Evolutionary conservation across 2,888 invertebrate genomes (phyloP), one percentile per base, ranked within the genome.

Genomic region (Pheosia gnoma): DNA sequence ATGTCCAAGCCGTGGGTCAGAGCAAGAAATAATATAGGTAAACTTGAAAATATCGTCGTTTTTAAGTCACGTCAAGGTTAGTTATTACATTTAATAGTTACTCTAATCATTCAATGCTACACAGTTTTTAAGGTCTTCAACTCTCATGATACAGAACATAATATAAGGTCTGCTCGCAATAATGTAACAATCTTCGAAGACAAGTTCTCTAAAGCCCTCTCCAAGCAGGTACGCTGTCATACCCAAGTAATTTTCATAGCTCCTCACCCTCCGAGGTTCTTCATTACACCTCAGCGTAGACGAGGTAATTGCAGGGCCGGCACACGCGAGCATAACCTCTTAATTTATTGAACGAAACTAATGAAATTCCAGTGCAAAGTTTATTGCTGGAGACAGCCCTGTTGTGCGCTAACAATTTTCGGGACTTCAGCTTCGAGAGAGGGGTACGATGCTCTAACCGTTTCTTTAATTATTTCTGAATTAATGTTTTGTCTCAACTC

Each of bases 341-440:
- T 93, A 93, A 93, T 93, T 93, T 93, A 93, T 93, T 92, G 92
- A 90, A 93, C 88, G 86, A 91, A 93, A 92, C 91, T 93, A 93
- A 93, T 93, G 93, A 93, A 93, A 93, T 93, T 93, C 93, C 91
- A 83, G 80, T 81, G 87, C 87, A 85, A 88, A 93, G 85, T 93
- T 93, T 93, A 93, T 91, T 90, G 90, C 91, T 77, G 75, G 89
- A 87, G 91, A 88, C 93, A 90, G 82, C 91, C 92, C 90, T 91
- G 88, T 88, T 88, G 86, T 77, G 85, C 78, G 84, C 87, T 86
- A 87, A 87, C 89, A 90, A 91, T 89, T 91, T 92, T 90, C 85
- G 88, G 85, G 83, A 81, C 68, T 75, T 68, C 67, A 45, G 36
- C 68, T 75, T 68, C 67, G 36, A 11, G 62, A 67, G 67, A 73